Evolutionary conservation across 2,797 vertebrate genomes (phyloP).

Genomic region (Centroberyx gerrardi): DNA sequence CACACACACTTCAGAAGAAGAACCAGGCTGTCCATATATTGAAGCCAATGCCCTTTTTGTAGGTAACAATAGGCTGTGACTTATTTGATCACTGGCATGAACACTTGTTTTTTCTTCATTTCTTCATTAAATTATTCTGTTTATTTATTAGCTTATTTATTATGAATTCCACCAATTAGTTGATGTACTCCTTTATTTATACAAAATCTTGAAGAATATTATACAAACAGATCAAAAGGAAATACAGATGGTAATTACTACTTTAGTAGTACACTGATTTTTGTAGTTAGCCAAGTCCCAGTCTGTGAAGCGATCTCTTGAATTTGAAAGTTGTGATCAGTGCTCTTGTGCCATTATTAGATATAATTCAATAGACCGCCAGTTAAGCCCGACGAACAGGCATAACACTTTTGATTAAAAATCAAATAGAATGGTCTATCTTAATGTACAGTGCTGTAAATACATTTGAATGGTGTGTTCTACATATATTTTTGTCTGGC

Average conservation of each 20-base stretch:
- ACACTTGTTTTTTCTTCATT: constrained; percentile 78
- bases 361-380: constrained; percentile 76
- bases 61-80: constrained; percentile 78
- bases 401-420: constrained; percentile 74
- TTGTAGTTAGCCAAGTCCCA: constrained; percentile 82
- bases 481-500: constrained; percentile 85
- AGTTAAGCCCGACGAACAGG: constrained; percentile 70
- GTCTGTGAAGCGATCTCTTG: constrained; percentile 85
- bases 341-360: constrained; percentile 86
- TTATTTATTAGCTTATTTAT: constrained; percentile 85
- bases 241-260: constrained; percentile 68
- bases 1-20: constrained; percentile 63
- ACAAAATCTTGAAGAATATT: constrained; percentile 62
- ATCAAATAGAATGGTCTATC: constrained; percentile 79
- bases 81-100: constrained; percentile 78
- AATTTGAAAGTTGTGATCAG: constrained; percentile 84
- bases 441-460: constrained; percentile 90
- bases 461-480: constrained; percentile 88
- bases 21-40: constrained; percentile 85
- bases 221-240: constrained; percentile 68
- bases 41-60: constrained; percentile 77
- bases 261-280: constrained; percentile 73
- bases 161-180: constrained; percentile 77
- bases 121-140: constrained; percentile 84
- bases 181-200: constrained; percentile 77